Evolutionary conservation across 1,140 invertebrate genomes (phyloP).

Genomic region (Plectrocnemia conspersa): DNA sequence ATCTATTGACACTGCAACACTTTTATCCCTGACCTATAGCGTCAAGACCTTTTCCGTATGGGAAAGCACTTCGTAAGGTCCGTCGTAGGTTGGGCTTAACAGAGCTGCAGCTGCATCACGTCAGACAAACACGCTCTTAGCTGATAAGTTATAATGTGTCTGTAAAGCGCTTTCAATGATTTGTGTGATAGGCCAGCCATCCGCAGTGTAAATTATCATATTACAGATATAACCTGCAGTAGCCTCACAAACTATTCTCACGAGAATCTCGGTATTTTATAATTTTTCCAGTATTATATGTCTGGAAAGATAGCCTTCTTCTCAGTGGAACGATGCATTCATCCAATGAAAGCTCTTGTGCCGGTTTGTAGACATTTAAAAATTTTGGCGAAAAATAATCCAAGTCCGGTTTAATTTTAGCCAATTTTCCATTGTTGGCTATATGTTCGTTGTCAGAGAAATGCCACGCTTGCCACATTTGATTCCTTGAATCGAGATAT

Average conservation of each 20-base stretch:
- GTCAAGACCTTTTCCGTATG: no score
- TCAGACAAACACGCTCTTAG: no score
- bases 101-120: no score
- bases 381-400: constrained; percentile 30
- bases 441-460: neutral
- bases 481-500: no score
- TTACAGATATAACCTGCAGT: constrained; percentile 33
- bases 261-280: constrained; percentile 32
- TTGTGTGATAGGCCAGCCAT: constrained; percentile 15
- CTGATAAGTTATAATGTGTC: constrained; percentile 18
- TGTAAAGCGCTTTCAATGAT: neutral
- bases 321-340: constrained; percentile 34
- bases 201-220: constrained; percentile 28
- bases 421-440: no score
- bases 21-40: no score
- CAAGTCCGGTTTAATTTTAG: constrained; percentile 25
- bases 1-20: no score
- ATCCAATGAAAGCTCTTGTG: constrained; percentile 27
- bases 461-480: neutral
- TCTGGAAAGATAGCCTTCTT: constrained; percentile 26
- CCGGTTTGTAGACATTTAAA: constrained; percentile 25
- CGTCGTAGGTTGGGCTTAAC: no score
- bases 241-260: constrained; percentile 33
- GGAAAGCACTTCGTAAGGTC: no score
- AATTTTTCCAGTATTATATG: constrained; percentile 13